Base-by-base conservation (phyloP, 2,888 invertebrate species). In the Stegophylla sp. region DNA sequence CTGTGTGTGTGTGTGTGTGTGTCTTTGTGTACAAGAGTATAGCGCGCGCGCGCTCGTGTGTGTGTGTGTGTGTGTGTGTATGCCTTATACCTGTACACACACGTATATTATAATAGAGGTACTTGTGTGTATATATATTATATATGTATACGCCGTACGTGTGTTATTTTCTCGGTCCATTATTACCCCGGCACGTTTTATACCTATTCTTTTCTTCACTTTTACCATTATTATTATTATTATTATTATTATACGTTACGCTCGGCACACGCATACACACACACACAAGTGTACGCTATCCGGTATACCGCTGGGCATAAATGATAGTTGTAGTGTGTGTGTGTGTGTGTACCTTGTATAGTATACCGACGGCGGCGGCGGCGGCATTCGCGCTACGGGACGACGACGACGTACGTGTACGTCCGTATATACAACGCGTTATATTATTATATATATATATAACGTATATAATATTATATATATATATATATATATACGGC, bases 111-210 rank as follows among this genome's bases (percentile, higher is more conserved):
- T n/a, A n/a, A 34, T 41, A 7, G n/a, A 34, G 34, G 61, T 63
- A 4, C 34, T 28, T 23, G 23, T 56, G 26, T 12, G 3, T 67
- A 41, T 23, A 23, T 34, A 48, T 48, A 17, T 20, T 34, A 48
- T 48, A 17, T 20, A 5, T 56, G 53, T 20, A 20, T 20, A 43
- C n/a, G n/a, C n/a, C 10, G 53, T 66, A 51, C n/a, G 77, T 34
- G 67, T 51, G 71, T 79, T 79, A 79, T 79, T 79, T 79, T 79
- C 79, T 79, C 79, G 79, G 71, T 79, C 79, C 79, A 79, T 79
- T 79, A 79, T 79, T 79, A 71, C 79, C n/a, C 79, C 61, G 41
- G 79, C 79, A 79, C 79, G 79, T 79, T 79, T 77, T 69, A 66
- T 75, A 76, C 28, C 76, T 69, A 79, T 79, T 79, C 79, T 79